Percentiles rank a stretch among this genome's conserved stretches.
These are phyloP conservation scores for Pogona vitticeps DNA, from an alignment of 2,113 vertebrate species.

Conservation along the genomic window DNA sequence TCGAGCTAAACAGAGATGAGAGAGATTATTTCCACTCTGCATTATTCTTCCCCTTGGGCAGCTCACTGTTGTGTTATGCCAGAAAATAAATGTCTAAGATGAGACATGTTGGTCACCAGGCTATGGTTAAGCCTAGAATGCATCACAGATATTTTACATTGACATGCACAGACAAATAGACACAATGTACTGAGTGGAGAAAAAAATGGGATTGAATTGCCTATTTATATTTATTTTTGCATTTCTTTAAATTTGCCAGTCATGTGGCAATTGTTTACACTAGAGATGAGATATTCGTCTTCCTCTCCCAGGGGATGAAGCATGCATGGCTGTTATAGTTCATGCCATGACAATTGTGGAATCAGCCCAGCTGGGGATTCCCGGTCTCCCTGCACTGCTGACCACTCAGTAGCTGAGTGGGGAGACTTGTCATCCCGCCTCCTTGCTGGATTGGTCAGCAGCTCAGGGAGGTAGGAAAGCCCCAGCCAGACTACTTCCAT, in stretches of 20 bases:
- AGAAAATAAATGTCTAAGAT: neutral
- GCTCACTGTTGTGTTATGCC: slow-evolving; percentile 8
- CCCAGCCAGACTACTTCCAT: no score
- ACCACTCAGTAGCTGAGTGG: no score
- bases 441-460: no score
- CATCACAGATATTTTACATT: neutral
- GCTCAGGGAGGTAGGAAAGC: no score
- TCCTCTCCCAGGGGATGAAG: no score
- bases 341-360: no score
- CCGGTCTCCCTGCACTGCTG: no score
- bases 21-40: neutral
- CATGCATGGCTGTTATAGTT: no score
- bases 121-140: neutral
- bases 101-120: neutral
- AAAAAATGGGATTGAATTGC: neutral
- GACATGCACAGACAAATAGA: neutral
- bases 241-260: slow-evolving; percentile 11
- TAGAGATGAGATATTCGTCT: no score
- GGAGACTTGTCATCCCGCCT: no score
- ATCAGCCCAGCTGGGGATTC: no score
- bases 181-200: neutral
- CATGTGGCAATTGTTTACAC: slow-evolving; percentile 33
- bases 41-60: slow-evolving; percentile 15
- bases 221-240: slow-evolving; percentile 46
- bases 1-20: neutral